Evolutionary conservation across 2,888 invertebrate genomes (phyloP), one percentile per base, ranked within the genome.

Genomic region (Macrophya alboannulata): DNA sequence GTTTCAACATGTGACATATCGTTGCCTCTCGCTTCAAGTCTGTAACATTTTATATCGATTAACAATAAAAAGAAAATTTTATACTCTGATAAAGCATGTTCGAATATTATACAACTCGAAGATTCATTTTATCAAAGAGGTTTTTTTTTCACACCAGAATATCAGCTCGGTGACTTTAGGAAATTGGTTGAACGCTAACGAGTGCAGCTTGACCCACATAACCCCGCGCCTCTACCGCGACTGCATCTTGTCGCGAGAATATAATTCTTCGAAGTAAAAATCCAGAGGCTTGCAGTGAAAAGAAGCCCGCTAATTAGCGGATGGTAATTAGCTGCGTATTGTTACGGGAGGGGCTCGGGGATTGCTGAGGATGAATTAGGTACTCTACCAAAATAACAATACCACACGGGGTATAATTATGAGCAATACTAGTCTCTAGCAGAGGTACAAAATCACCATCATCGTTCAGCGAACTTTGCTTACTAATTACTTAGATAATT

Each of bases 1-100:
- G 99, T 94, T 99, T 99, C 91, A 99, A 95, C 98, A 99, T 98
- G 94, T 99, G 99, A 94, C 99, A 99, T 96, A 98, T 98, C 94
- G 98, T 99, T 84, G 99, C 99, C 94, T 99, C 99, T 84, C 99
- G 96, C 95, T 99, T 99, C 93, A 99, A 95, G 96, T 99, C 99
- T 98, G 96, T 85, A 96, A 96, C 72, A 86, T 77, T 81, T 31
- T 31, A 31, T 85, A 37, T 83, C 5, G 1, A n/a, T 17, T 21
- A 1, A 12, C 9, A 25, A 62, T 68, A 31, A 25, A 25, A 62
- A 12, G 15, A 62, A 10, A 31, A 31, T 31, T 31, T 31, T 31
- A 2, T 31, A 31, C 31, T 31, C 31, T 31, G 31, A 31, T 31
- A 2, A 31, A 31, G n/a, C n/a, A n/a, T n/a, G 8, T 8, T n/a